Percentiles rank a stretch among this genome's conserved stretches.
These are phyloP conservation scores for Urocitellus parryii DNA, from an alignment of 2,113 vertebrate species.

Conservation along the genomic window DNA sequence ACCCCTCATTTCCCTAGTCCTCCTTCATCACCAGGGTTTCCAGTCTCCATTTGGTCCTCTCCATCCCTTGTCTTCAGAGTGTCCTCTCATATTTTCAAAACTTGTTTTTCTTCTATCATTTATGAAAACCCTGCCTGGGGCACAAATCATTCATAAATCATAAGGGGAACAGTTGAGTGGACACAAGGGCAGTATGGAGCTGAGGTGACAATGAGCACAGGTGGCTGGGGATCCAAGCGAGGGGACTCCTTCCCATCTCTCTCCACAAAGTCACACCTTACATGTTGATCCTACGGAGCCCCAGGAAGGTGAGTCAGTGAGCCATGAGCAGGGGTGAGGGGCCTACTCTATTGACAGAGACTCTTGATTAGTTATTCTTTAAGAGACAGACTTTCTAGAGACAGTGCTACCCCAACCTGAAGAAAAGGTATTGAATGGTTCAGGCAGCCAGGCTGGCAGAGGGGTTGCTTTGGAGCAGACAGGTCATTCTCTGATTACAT, in stretches of 20 bases:
- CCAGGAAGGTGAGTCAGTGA: not conserved
- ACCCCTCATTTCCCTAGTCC: not conserved
- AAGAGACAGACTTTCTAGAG: not conserved
- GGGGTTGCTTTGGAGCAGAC: not conserved
- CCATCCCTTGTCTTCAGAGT: not conserved
- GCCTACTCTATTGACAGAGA: not conserved
- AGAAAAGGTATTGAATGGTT: not conserved
- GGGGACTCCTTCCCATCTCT: not conserved
- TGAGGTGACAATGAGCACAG: not conserved
- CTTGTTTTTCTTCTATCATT: not conserved
- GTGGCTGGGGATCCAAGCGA: rapidly evolving
- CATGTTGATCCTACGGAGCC: not conserved
- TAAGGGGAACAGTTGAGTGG: not conserved
- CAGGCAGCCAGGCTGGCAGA: not conserved
- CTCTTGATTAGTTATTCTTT: not conserved
- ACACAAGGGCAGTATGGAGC: not conserved
- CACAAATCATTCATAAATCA: not conserved
- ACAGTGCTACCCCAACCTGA: not conserved
- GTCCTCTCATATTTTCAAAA: slow-evolving; percentile 14
- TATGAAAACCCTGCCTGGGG: not conserved
- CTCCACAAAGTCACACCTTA: not conserved
- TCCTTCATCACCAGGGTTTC: not conserved
- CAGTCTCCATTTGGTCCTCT: not conserved
- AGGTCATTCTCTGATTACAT: not conserved
- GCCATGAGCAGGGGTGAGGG: too few relatives aligned